phyloP scores from a whole-genome alignment of 2,113 vertebrate genomes.

The Heterochromis multidens region DNA sequence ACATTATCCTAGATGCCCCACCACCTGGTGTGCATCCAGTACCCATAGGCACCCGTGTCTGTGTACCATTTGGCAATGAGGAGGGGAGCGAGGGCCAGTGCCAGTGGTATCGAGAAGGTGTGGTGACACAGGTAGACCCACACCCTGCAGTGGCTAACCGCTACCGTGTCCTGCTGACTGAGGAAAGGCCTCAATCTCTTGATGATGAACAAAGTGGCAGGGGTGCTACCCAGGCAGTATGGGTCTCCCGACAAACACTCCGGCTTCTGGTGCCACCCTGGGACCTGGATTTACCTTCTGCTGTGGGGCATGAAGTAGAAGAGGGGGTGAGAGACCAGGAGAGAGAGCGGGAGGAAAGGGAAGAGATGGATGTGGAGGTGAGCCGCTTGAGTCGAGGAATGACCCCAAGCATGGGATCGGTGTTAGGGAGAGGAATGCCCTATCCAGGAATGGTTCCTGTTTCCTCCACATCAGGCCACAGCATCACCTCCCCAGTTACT shows the following conservation, averaged over 20 bases:
- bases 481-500: conserved; percentile 58
- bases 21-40: conserved; percentile 77
- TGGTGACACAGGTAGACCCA: conserved; percentile 81
- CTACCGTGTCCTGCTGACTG: conserved; percentile 79
- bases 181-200: conserved; percentile 48
- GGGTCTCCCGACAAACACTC: conserved; percentile 84
- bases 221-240: conserved; percentile 75
- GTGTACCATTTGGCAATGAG: conserved; percentile 78
- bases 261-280: conserved; percentile 84
- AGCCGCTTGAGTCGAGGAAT: conserved; percentile 78
- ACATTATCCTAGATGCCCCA: conserved; percentile 81
- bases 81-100: conserved; percentile 66
- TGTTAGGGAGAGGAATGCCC: conserved; percentile 50
- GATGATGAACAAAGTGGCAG: conserved; percentile 51
- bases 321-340: conserved; percentile 64
- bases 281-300: conserved; percentile 74
- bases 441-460: conserved; percentile 56
- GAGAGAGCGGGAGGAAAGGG: conserved; percentile 66
- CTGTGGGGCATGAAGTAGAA: conserved; percentile 49
- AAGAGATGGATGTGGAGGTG: conserved; percentile 80
- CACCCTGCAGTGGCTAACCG: conserved; percentile 82
- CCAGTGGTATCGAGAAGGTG: conserved; percentile 80
- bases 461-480: conserved; percentile 66
- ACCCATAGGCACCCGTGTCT: conserved; percentile 78
- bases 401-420: conserved; percentile 51